Evolutionary conservation across 2,888 invertebrate genomes (phyloP).

Genomic region (Synergus umbraculus): DNA sequence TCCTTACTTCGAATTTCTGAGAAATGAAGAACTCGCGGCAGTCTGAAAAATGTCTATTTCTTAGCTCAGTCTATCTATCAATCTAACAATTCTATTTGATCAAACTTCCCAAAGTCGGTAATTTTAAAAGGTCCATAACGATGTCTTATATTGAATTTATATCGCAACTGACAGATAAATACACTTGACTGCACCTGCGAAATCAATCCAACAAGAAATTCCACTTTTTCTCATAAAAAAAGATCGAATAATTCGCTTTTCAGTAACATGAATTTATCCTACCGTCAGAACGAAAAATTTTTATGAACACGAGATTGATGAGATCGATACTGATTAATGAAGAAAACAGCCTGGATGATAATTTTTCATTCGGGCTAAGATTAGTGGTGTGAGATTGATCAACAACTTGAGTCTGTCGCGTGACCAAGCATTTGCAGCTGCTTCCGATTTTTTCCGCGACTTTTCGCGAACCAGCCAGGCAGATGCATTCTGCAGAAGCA

Average conservation of each 20-base stretch:
- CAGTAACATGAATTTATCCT: neutral
- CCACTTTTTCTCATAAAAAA: neutral
- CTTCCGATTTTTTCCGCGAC: slow-evolving; percentile 6
- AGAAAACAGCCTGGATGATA: slow-evolving; percentile 1
- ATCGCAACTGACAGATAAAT: neutral
- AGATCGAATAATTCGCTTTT: neutral
- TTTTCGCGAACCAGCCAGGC: slow-evolving; percentile 23
- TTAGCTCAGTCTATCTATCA: neutral
- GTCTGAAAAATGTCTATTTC: neutral
- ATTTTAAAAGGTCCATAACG: neutral
- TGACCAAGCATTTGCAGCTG: slow-evolving; percentile 21
- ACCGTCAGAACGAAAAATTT: neutral
- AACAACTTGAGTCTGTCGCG: slow-evolving; percentile 11
- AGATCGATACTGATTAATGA: slow-evolving; percentile 14
- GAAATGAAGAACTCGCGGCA: neutral
- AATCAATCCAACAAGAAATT: slow-evolving; percentile 20
- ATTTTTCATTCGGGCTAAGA: neutral
- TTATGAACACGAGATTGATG: neutral
- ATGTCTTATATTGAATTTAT: neutral
- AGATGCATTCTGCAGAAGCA: slow-evolving; percentile 22
- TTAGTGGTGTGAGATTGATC: slow-evolving; percentile 12
- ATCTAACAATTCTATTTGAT: too few species aligned
- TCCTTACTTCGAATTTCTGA: slow-evolving; percentile 20
- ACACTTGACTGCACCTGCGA: neutral
- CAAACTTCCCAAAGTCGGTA: neutral